phyloP scores from a whole-genome alignment of 2,113 vertebrate species.

The Panthera tigris region DNA sequence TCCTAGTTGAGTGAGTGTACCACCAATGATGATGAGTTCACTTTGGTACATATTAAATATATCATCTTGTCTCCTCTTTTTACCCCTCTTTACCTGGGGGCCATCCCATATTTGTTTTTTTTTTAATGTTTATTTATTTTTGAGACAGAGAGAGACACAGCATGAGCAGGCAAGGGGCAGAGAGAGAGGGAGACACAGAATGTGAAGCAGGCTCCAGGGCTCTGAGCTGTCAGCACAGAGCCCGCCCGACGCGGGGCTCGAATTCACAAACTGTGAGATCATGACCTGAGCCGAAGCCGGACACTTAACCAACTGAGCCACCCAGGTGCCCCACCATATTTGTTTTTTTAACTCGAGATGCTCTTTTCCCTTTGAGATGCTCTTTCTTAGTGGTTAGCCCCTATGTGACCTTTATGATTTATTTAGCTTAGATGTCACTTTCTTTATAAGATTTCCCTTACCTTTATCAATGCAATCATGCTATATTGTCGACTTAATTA shows the following conservation, averaged over 20 bases:
- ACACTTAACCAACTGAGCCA: too few relatives aligned
- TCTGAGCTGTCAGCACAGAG: too few relatives aligned
- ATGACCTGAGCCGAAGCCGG: too few relatives aligned
- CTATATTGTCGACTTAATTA: neutral
- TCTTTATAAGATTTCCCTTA: neutral
- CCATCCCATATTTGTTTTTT: neutral
- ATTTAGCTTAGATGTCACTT: neutral
- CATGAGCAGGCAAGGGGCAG: too few relatives aligned
- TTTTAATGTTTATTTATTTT: too few relatives aligned
- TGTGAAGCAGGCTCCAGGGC: too few relatives aligned
- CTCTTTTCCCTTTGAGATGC: neutral
- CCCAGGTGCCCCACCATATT: neutral
- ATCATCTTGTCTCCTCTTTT: neutral
- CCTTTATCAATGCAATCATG: neutral
- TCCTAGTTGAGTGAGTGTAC: neutral
- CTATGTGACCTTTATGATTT: neutral
- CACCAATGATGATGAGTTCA: neutral
- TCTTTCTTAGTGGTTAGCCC: neutral
- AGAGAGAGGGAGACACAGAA: too few relatives aligned
- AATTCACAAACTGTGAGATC: too few relatives aligned
- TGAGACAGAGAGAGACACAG: too few relatives aligned
- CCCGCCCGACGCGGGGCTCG: too few relatives aligned
- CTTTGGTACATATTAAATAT: neutral
- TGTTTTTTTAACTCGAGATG: neutral
- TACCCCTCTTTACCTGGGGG: neutral